Conservation (phyloP, 2,113 vertebrate genomes). For the Sceloporus tristichus region DNA sequence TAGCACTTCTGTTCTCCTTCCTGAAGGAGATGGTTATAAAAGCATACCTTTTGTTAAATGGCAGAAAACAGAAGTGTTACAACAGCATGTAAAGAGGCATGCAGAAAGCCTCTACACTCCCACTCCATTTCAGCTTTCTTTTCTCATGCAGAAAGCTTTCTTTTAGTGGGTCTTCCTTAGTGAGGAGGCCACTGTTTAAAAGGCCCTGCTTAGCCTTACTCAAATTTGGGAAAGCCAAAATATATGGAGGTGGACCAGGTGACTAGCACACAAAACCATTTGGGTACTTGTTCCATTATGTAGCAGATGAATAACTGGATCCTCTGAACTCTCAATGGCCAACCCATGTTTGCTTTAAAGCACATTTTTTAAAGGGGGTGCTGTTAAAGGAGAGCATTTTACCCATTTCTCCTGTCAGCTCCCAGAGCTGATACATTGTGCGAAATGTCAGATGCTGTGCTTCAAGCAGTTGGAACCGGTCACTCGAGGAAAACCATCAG, state of each 20-base stretch:
- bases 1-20: no score
- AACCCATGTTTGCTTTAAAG: neutral
- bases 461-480: constrained; percentile 27
- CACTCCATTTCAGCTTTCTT: no score
- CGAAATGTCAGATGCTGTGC: constrained; percentile 1
- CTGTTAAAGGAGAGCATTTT: neutral
- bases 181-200: neutral
- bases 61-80: no score
- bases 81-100: no score
- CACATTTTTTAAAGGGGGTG: neutral
- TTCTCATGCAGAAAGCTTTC: no score
- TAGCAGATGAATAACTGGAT: neutral
- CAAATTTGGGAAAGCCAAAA: neutral
- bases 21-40: no score
- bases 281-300: constrained; percentile 26
- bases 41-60: no score
- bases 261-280: neutral
- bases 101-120: no score
- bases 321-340: no score
- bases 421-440: constrained; percentile 27
- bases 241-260: neutral
- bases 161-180: neutral
- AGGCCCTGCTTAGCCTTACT: neutral
- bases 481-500: constrained; percentile 4
- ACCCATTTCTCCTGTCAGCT: neutral